A percentile compares a stretch with the other conserved stretches of the same genome.
phyloP scores from a whole-genome alignment of 2,113 vertebrate species.

The Eubucco bourcierii region DNA sequence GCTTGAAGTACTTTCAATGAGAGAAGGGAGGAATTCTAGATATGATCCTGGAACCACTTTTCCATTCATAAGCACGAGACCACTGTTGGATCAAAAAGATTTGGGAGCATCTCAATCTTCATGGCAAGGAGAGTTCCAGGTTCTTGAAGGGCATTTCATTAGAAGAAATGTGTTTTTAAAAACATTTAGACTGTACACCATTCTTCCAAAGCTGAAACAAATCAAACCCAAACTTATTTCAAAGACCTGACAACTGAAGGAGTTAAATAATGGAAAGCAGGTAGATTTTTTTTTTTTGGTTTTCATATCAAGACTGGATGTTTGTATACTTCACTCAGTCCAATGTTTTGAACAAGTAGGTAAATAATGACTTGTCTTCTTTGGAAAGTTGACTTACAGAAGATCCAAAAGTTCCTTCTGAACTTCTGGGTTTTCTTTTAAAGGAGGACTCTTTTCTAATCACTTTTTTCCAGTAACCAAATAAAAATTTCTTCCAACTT shows the following conservation, averaged over 20 bases:
- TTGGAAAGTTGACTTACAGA: background rate
- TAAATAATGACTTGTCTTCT: background rate
- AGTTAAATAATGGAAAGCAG: background rate
- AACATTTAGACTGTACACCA: accelerated
- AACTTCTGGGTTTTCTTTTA: background rate
- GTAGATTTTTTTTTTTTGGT: background rate
- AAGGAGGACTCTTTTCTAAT: background rate
- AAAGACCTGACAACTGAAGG: background rate
- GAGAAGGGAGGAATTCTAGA: background rate
- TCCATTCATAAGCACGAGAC: background rate
- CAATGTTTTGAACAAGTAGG: background rate
- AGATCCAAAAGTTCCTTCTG: background rate
- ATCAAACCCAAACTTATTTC: background rate
- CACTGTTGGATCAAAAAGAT: background rate
- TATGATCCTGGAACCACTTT: background rate
- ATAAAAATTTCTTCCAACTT: background rate
- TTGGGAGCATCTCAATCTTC: background rate
- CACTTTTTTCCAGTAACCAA: background rate
- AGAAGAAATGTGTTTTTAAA: background rate
- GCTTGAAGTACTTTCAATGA: background rate
- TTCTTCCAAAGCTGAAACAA: background rate
- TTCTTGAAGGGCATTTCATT: background rate
- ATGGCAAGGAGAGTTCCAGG: background rate
- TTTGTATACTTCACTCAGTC: background rate
- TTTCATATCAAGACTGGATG: background rate